Evolutionary conservation across 35 echinoderm and acorn worm genomes (phyloP).

Genomic region (Amphiura filiformis): DNA sequence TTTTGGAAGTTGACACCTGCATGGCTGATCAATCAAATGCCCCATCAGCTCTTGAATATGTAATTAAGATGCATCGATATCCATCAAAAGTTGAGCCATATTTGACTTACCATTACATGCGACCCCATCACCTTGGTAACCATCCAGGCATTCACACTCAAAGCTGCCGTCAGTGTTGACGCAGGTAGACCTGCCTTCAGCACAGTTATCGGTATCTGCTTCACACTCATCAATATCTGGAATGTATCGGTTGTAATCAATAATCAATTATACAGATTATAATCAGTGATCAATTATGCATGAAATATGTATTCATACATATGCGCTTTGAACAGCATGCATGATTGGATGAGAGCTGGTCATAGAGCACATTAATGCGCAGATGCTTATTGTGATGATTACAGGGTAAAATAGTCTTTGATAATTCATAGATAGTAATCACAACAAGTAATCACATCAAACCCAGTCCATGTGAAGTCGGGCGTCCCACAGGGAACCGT

Average conservation of each 20-base stretch:
- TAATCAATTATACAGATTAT: not conserved
- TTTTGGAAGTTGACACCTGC: no score
- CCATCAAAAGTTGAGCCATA: not conserved
- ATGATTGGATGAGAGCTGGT: not conserved
- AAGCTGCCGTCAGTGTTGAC: constrained; percentile 25
- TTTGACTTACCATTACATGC: constrained; percentile 16
- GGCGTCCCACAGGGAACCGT: no score
- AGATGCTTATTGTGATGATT: not conserved
- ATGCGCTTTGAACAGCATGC: not conserved
- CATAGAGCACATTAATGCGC: not conserved
- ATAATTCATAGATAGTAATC: no score
- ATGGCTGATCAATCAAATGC: no score
- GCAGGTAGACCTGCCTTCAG: not conserved
- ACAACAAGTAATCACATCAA: no score
- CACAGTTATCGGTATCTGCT: not conserved
- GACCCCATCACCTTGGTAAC: constrained; percentile 17
- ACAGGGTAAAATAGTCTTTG: not conserved
- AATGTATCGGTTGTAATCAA: not conserved
- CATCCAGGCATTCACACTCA: constrained; percentile 18
- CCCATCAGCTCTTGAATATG: no score
- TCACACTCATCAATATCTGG: constrained; percentile 34
- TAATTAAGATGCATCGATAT: no score
- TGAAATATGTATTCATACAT: not conserved
- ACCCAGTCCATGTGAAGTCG: no score
- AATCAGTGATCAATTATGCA: not conserved